A percentile compares a stretch with the other conserved stretches of the same genome.
Conservation (phyloP, 1,140 invertebrate genomes). For the Drosophila oshimai region DNA sequence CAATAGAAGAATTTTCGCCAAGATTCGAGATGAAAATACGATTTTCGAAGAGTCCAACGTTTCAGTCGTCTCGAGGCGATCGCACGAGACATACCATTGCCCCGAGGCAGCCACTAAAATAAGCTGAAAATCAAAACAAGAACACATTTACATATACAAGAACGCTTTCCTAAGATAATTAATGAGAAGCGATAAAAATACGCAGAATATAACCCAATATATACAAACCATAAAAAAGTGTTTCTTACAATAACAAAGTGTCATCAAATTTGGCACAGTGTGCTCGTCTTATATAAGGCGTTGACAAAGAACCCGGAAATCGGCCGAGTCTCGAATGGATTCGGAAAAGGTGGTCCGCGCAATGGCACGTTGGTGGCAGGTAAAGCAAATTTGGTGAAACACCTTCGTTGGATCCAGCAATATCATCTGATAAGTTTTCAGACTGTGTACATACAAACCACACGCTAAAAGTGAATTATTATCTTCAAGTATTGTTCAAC, state of each 20-base stretch:
- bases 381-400: slow-evolving; percentile 46
- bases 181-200: slow-evolving; percentile 51
- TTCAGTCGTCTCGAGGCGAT: slow-evolving; percentile 60
- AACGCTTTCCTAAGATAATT: slow-evolving; percentile 37
- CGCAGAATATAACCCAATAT: slow-evolving; percentile 19
- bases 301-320: slow-evolving; percentile 22
- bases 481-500: too few species aligned
- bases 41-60: slow-evolving; percentile 56
- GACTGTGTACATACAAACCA: not conserved
- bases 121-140: slow-evolving; percentile 44
- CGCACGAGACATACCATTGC: slow-evolving; percentile 50
- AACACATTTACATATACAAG: slow-evolving; percentile 6
- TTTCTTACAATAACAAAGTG: slow-evolving; percentile 16
- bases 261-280: slow-evolving; percentile 23
- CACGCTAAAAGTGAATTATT: not conserved
- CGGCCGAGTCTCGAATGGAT: slow-evolving; percentile 58
- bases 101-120: slow-evolving; percentile 37
- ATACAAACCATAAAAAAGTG: slow-evolving; percentile 34
- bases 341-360: slow-evolving; percentile 81
- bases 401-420: too few species aligned
- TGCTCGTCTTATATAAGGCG: slow-evolving; percentile 58
- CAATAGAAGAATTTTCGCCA: slow-evolving; percentile 42
- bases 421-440: not conserved
- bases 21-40: slow-evolving; percentile 54
- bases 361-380: slow-evolving; percentile 83